These are phyloP conservation scores for Notolabrus celidotus DNA, from an alignment of 2,797 vertebrate genomes.

Conservation along the genomic window DNA sequence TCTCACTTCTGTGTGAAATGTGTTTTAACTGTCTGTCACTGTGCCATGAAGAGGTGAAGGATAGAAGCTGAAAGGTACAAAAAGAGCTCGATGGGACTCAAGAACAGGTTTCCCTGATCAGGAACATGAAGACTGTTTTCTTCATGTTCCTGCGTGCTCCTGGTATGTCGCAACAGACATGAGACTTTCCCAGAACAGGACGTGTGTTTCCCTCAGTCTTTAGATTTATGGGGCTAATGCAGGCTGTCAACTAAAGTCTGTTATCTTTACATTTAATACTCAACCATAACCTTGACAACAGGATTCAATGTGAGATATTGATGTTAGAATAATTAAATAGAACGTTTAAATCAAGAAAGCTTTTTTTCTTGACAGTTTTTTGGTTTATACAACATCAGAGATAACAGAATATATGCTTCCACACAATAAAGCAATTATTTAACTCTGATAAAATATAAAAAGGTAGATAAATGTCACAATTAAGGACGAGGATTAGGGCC, in stretches of 20 bases:
- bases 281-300: no score
- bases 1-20: conserved; percentile 4
- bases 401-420: no score
- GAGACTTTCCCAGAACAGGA: background rate
- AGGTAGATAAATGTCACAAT: no score
- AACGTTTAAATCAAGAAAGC: no score
- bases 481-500: no score
- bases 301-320: no score
- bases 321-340: no score
- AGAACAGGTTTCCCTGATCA: background rate
- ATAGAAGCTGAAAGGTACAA: background rate
- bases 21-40: background rate
- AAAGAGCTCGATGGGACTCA: background rate
- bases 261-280: no score
- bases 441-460: no score
- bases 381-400: no score
- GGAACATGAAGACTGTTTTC: background rate
- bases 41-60: background rate
- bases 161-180: background rate
- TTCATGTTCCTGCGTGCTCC: conserved; percentile 18
- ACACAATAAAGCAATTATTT: no score
- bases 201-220: background rate
- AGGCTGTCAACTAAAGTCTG: background rate
- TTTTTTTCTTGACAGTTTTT: no score
- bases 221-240: background rate